Evolutionary conservation across 2,113 vertebrate species (phyloP), one percentile per base, ranked within the genome.

Genomic region (Esox niger): DNA sequence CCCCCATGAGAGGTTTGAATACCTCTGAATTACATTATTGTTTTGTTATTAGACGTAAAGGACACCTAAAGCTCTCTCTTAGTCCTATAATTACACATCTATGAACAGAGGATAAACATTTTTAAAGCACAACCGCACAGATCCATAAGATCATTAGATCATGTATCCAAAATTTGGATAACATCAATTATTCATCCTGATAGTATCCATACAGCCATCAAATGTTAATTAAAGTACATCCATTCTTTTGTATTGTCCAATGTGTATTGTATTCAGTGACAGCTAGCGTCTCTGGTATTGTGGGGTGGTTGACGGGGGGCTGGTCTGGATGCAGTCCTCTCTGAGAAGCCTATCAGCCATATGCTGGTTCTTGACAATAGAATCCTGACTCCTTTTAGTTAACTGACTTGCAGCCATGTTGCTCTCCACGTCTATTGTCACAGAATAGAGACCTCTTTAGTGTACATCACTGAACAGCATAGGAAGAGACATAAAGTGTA

Each of bases 261-360:
- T 27, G 26, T 27, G 11, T 27, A 31, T 25, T 58, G 27, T 58
- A 11, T 30, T 26, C 1, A 33, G 75, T 81, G 81, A 82, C 75
- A 82, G 72, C 82, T 78, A 75, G 35, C 35, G 11, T 76, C 65
- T 52, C 70, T 79, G 82, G 63, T 79, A 68, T 65, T 79, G 71
- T 82, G 81, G 68, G 65, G 74, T 66, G 66, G 82, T 83, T 85
- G 70, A 78, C 4, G 29, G 47, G 7, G 23, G 13, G 11, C 31
- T 7, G 27, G 21, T 54, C 55, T 56, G 31, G 2, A 11, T 73
- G 68, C 70, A 73, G 69, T 78, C 56, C 63, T 62, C 9, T 1
- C 62, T 55, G 52, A 8, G 6, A 55, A 10, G 63, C 79, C 82
- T 75, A 84, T 89, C 81, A 86, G 79, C 88, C 88, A 89, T 89